A percentile compares a stretch with the other conserved stretches of the same genome.
phyloP scores from a whole-genome alignment of 2,113 vertebrate genomes.

The Mesembrinibis cayennensis region DNA sequence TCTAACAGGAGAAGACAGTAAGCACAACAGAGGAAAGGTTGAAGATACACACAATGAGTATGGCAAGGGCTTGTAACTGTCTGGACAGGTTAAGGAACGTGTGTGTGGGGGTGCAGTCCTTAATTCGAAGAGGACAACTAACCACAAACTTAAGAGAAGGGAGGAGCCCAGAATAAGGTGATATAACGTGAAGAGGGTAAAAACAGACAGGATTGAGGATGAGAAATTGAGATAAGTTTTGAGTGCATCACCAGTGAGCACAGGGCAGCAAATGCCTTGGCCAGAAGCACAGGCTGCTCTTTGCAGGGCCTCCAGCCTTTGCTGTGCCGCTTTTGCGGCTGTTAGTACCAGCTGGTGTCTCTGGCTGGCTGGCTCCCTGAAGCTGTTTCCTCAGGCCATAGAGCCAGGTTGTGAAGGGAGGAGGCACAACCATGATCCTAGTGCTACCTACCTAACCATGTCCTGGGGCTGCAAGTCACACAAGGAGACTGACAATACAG shows the following conservation, averaged over 20 bases:
- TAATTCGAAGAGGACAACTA: neutral
- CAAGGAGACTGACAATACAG: rapidly evolving
- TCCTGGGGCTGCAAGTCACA: neutral
- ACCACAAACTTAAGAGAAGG: neutral
- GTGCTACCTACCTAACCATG: rapidly evolving
- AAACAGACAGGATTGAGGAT: neutral
- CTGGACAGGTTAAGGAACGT: neutral
- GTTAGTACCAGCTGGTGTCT: neutral
- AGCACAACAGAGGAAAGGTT: neutral
- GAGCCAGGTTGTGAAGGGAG: neutral
- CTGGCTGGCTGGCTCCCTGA: neutral
- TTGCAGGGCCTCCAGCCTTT: neutral
- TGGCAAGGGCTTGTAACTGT: neutral
- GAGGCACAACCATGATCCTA: neutral
- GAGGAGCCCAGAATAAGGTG: neutral
- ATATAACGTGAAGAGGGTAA: neutral
- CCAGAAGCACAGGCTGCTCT: neutral
- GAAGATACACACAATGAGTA: rapidly evolving
- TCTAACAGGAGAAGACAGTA: neutral
- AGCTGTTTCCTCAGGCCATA: neutral
- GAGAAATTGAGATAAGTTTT: neutral
- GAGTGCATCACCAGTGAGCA: rapidly evolving
- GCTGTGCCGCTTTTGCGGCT: neutral
- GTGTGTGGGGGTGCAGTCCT: rapidly evolving
- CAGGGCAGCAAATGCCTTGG: neutral